phyloP scores from a whole-genome alignment of 2,888 invertebrate species.

The Tenthredo scrophulariae region DNA sequence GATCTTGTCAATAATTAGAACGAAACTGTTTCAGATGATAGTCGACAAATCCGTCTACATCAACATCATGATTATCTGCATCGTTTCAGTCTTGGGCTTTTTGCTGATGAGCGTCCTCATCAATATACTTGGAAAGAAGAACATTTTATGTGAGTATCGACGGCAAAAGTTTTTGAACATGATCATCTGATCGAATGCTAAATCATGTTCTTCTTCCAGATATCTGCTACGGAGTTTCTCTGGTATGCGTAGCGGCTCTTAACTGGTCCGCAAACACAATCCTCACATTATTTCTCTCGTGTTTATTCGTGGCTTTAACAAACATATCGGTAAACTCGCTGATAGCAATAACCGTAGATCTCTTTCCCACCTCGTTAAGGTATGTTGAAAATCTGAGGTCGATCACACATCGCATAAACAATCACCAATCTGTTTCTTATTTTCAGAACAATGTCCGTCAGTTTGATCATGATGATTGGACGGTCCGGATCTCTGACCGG shows the following conservation, averaged over 20 bases:
- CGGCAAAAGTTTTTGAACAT: too few relatives aligned
- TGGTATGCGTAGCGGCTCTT: slow-evolving; percentile 63
- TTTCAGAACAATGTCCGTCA: slow-evolving; percentile 76
- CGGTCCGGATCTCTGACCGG: slow-evolving; percentile 75
- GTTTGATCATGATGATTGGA: slow-evolving; percentile 73
- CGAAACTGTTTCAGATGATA: slow-evolving; percentile 59
- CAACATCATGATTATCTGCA: slow-evolving; percentile 64
- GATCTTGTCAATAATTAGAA: background rate
- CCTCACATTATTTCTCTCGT: slow-evolving; percentile 64
- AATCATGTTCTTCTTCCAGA: slow-evolving; percentile 56
- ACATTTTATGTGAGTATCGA: slow-evolving; percentile 63
- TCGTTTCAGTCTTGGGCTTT: slow-evolving; percentile 57
- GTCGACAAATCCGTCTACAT: slow-evolving; percentile 64
- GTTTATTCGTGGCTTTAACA: slow-evolving; percentile 65
- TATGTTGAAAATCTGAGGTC: slow-evolving; percentile 64
- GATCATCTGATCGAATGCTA: background rate
- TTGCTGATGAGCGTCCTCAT: slow-evolving; percentile 61
- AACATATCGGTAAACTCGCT: slow-evolving; percentile 76
- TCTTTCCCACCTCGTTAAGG: slow-evolving; percentile 85
- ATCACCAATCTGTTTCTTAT: slow-evolving; percentile 28
- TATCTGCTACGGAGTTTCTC: slow-evolving; percentile 60
- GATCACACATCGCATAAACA: slow-evolving; percentile 35
- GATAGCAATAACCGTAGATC: slow-evolving; percentile 82
- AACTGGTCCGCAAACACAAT: slow-evolving; percentile 67
- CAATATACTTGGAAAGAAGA: slow-evolving; percentile 64